Conservation (phyloP, 2,888 invertebrate species). For the Luffia ferchaultella region DNA sequence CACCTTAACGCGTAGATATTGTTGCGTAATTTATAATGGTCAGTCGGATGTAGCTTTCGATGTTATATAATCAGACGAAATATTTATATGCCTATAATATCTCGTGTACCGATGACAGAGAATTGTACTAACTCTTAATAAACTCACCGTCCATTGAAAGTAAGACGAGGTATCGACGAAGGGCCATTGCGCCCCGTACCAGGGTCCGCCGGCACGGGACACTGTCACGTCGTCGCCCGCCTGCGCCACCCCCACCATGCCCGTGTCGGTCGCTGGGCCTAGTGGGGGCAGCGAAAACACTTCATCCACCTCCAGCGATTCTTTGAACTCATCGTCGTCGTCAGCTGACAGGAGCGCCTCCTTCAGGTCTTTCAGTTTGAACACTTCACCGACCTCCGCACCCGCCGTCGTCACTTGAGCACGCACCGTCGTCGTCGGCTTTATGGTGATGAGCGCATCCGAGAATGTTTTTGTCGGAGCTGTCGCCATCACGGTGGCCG, state of each 20-base stretch:
- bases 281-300: constrained; percentile 51
- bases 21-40: too few relatives aligned
- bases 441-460: constrained; percentile 35
- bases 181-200: constrained; percentile 71
- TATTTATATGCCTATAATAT: too few relatives aligned
- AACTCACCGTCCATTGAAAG: constrained; percentile 72
- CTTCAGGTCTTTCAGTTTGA: constrained; percentile 45
- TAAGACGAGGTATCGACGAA: constrained; percentile 72
- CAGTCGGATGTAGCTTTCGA: too few relatives aligned
- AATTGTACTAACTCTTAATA: too few relatives aligned
- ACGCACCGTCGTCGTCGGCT: constrained; percentile 26
- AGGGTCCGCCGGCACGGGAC: constrained; percentile 49
- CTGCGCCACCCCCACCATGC: constrained; percentile 33
- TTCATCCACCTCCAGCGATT: constrained; percentile 52
- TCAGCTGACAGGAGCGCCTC: constrained; percentile 50
- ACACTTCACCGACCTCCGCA: constrained; percentile 29
- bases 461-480: background rate
- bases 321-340: constrained; percentile 55
- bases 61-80: too few relatives aligned
- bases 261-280: constrained; percentile 38
- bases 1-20: too few relatives aligned
- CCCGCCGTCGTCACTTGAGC: constrained; percentile 24
- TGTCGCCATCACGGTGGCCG: background rate
- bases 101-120: too few relatives aligned
- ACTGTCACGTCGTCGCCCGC: constrained; percentile 53